These are phyloP conservation scores for Aldrovandia affinis DNA, from an alignment of 2,797 vertebrate species.

Conservation along the genomic window DNA sequence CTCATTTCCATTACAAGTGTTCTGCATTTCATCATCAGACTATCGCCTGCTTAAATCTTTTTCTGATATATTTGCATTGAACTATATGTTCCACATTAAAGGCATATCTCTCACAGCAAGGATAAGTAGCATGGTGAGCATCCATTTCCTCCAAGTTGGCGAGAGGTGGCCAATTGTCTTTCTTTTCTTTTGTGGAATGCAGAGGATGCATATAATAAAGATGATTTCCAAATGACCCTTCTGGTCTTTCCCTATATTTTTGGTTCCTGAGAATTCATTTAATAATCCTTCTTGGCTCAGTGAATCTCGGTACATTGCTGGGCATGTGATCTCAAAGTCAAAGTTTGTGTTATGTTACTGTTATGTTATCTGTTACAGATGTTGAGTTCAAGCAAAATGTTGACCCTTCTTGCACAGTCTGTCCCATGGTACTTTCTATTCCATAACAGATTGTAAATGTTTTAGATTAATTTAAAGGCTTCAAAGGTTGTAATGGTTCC, in stretches of 20 bases:
- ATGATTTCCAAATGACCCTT: neutral
- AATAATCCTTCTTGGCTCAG: neutral
- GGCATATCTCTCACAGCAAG: neutral
- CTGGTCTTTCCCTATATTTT: neutral
- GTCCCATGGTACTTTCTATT: neutral
- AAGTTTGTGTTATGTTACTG: neutral
- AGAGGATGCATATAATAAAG: neutral
- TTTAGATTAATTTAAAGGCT: neutral
- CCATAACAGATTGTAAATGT: neutral
- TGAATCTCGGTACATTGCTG: neutral
- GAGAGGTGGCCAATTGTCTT: neutral
- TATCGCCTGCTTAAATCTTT: neutral
- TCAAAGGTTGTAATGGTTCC: neutral
- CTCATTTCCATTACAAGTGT: conserved; percentile 1
- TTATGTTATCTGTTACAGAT: neutral
- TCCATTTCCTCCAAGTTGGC: neutral
- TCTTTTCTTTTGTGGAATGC: neutral
- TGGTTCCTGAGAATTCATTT: neutral
- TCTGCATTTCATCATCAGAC: neutral
- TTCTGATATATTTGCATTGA: neutral
- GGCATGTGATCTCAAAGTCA: neutral
- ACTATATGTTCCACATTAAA: neutral
- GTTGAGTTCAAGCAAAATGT: neutral
- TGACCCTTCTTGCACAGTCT: neutral
- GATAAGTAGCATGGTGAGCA: neutral